Conservation (phyloP, 2,113 vertebrate species). For the Copsychus sechellarum region DNA sequence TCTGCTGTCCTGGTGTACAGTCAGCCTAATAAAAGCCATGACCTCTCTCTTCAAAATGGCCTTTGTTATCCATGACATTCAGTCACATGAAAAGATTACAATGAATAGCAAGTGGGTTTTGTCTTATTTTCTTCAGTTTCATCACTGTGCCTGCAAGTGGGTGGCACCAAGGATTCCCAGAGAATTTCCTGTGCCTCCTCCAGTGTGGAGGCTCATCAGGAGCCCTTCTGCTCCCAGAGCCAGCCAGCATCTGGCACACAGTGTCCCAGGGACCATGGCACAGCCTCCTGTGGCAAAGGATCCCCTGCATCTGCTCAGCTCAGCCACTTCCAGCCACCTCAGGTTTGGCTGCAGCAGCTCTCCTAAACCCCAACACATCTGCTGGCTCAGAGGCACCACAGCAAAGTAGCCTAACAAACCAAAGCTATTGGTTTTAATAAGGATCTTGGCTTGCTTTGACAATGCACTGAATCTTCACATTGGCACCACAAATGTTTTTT, state of each 20-base stretch:
- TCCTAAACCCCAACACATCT: slow-evolving; percentile 30
- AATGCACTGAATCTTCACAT: slow-evolving; percentile 46
- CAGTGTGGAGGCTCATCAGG: fast-evolving
- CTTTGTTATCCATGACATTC: not conserved
- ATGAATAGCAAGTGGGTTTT: not conserved
- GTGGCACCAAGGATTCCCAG: not conserved
- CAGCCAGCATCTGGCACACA: not conserved
- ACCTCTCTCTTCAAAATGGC: not conserved
- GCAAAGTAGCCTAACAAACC: slow-evolving; percentile 51
- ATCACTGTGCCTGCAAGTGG: not conserved
- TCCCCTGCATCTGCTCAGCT: slow-evolving; percentile 6
- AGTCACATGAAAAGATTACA: not conserved
- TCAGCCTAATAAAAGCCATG: not conserved
- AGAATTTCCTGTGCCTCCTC: not conserved
- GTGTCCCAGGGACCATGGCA: not conserved
- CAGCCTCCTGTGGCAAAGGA: not conserved
- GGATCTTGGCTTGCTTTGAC: slow-evolving; percentile 61
- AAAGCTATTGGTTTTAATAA: slow-evolving; percentile 67
- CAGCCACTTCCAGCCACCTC: slow-evolving; percentile 18
- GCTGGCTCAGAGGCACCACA: slow-evolving; percentile 40
- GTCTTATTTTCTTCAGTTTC: not conserved
- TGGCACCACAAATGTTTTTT: not conserved
- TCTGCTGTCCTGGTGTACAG: not conserved
- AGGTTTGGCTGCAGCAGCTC: slow-evolving; percentile 18
- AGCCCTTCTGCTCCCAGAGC: not conserved